Percentiles rank a stretch among this genome's conserved stretches.
These are phyloP conservation scores for Enteromius treurensis DNA, from an alignment of 2,797 vertebrate species.

Conservation along the genomic window DNA sequence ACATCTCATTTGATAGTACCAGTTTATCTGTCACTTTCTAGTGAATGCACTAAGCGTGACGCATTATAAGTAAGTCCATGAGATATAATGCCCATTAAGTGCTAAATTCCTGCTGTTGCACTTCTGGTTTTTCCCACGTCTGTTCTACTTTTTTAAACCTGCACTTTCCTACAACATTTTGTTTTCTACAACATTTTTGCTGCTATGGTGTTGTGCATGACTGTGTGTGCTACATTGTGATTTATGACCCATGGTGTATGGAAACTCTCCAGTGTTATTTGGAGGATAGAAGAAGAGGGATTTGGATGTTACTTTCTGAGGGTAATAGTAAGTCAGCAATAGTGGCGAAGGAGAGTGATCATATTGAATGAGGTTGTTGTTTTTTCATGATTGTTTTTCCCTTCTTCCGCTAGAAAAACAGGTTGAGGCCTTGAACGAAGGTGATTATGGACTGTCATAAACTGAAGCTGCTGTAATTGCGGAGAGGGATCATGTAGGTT, in stretches of 20 bases:
- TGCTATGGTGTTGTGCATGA: conserved; percentile 49
- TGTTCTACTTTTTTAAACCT: conserved; percentile 44
- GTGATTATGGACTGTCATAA: conserved; percentile 28
- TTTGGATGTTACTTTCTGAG: conserved; percentile 45
- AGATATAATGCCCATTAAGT: conserved; percentile 39
- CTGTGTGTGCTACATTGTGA: conserved; percentile 44
- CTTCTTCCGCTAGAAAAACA: conserved; percentile 14
- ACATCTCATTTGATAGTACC: conserved; percentile 47
- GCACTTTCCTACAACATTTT: conserved; percentile 21
- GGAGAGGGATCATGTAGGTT: conserved; percentile 47
- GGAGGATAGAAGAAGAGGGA: conserved; percentile 26
- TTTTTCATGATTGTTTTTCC: conserved; percentile 35
- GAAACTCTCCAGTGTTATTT: conserved; percentile 32
- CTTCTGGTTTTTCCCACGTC: conserved; percentile 39
- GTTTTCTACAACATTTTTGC: conserved; percentile 47
- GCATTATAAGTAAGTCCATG: conserved; percentile 11
- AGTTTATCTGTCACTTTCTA: conserved; percentile 48
- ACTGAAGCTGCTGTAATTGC: conserved; percentile 44
- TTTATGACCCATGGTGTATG: conserved; percentile 37
- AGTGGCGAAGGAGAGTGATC: background rate
- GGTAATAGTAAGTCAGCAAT: conserved; percentile 39
- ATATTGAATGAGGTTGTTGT: conserved; percentile 31
- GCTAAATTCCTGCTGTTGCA: conserved; percentile 34
- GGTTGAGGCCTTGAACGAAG: conserved; percentile 15
- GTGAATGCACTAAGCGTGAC: conserved; percentile 35